These are phyloP conservation scores for Drosophila tsacasi DNA, from an alignment of 1,140 invertebrate genomes.

Conservation along the genomic window DNA sequence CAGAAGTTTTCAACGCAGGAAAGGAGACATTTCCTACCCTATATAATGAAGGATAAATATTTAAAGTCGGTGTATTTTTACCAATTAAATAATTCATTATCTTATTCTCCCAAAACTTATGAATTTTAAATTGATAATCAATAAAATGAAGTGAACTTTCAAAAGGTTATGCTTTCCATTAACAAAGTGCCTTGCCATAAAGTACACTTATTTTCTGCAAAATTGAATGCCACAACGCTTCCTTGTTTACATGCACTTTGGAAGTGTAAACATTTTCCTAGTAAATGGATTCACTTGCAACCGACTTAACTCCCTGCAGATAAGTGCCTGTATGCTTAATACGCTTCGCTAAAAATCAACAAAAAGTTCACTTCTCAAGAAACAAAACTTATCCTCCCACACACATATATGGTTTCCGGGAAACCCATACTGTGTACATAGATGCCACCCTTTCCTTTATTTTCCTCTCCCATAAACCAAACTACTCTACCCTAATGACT, in stretches of 20 bases:
- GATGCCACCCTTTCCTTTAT: background rate
- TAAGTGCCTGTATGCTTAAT: background rate
- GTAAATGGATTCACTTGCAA: conserved; percentile 1
- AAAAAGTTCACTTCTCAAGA: background rate
- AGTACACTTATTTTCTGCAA: background rate
- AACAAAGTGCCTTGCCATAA: background rate
- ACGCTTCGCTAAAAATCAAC: conserved; percentile 5
- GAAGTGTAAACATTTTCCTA: conserved; percentile 16
- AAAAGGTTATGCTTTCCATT: background rate
- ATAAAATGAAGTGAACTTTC: background rate
- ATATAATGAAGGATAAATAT: no score
- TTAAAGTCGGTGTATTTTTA: background rate
- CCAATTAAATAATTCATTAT: background rate
- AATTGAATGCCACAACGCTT: background rate
- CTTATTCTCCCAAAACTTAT: background rate
- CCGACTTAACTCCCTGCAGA: background rate
- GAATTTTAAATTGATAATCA: background rate
- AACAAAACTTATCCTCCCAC: conserved; percentile 7
- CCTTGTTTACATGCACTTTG: background rate
- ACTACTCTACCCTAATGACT: conserved; percentile 33
- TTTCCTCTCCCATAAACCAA: background rate
- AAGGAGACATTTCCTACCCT: no score
- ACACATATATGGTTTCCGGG: conserved; percentile 9
- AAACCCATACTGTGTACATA: conserved; percentile 3
- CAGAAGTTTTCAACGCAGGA: no score